Base-by-base conservation (phyloP, 2,888 invertebrate genomes). In the Hyalella azteca region DNA sequence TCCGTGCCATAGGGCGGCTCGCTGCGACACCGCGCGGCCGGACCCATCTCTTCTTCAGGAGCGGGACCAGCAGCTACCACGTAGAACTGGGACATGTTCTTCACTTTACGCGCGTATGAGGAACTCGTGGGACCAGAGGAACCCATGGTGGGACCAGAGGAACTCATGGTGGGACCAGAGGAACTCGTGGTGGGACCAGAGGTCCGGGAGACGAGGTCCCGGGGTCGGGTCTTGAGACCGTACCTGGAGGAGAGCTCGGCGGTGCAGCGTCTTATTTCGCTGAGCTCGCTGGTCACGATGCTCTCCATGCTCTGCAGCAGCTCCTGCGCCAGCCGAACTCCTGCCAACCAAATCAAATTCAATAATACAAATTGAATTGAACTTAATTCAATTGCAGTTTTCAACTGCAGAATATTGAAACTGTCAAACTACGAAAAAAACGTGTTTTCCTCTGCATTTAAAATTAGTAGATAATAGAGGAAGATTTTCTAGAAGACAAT, bases 261-360 rank as follows among this genome's bases (percentile, higher is more conserved):
- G 13, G 84, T 82, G 77, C 82, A 77, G 66, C 78, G 77, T 29
- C 81, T 79, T n/a, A 84, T 78, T 48, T 84, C 84, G 26, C 82
- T 78, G 77, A 84, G 81, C 78, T 84, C 84, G 13, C 81, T 79
- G 73, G 79, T 80, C 76, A 84, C 75, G 66, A 81, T 79, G 77
- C 82, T 80, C 60, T 84, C 84, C 84, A 84, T 81, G 79, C 79
- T 79, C 40, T 78, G 80, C 50, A 82, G 78, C 60, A 83, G 80
- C 73, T 84, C 82, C 81, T 81, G 80, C 49, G 84, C 82, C 50
- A 79, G 76, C 75, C 79, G 78, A 48, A 81, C 81, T 73, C 83
- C 82, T 83, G 54, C 36, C n/a, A 45, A 41, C n/a, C 19, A 78
- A 4, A 66, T n/a, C 73, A 39, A 48, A 48, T 48, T 15, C 11